Conservation (phyloP, 2,797 vertebrate species). For the Falco novaeseelandiae region DNA sequence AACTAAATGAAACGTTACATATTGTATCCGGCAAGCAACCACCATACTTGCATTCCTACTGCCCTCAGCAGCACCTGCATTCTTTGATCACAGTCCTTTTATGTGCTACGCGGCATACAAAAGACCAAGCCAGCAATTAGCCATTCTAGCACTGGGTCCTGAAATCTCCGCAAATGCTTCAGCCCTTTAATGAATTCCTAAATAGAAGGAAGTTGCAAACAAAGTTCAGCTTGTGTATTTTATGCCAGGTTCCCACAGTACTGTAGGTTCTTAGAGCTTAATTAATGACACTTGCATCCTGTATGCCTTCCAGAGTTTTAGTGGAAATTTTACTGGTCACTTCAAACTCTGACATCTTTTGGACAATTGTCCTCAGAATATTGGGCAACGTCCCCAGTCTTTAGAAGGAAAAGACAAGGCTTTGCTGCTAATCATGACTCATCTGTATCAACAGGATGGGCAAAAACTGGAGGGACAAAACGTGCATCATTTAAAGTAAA, state of each 20-base stretch:
- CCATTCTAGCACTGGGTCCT: slow-evolving; percentile 35
- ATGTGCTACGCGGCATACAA: slow-evolving; percentile 46
- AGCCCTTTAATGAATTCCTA: slow-evolving; percentile 60
- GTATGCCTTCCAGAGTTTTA: slow-evolving; percentile 62
- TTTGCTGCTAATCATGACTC: slow-evolving; percentile 29
- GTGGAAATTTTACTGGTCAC: slow-evolving; percentile 69
- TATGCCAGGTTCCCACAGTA: slow-evolving; percentile 76
- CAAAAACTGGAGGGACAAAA: slow-evolving; percentile 2
- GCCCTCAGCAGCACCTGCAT: slow-evolving; percentile 64
- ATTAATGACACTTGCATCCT: slow-evolving; percentile 74
- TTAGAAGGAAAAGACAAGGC: slow-evolving; percentile 32
- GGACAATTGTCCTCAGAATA: slow-evolving; percentile 59
- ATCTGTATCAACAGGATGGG: neutral
- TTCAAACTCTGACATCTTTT: slow-evolving; percentile 67
- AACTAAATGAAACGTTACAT: slow-evolving; percentile 3
- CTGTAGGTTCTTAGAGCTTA: slow-evolving; percentile 77
- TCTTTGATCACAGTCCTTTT: slow-evolving; percentile 71
- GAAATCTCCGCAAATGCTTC: slow-evolving; percentile 39
- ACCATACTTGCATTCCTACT: slow-evolving; percentile 1
- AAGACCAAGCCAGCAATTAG: slow-evolving; percentile 66
- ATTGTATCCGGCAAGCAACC: slow-evolving; percentile 49
- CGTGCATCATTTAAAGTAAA: neutral
- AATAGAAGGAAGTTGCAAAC: slow-evolving; percentile 66
- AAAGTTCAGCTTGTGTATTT: slow-evolving; percentile 60
- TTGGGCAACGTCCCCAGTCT: slow-evolving; percentile 53